A percentile compares a stretch with the other conserved stretches of the same genome.
These are phyloP conservation scores for Spheniscus humboldti DNA, from an alignment of 2,797 vertebrate genomes.

Conservation along the genomic window DNA sequence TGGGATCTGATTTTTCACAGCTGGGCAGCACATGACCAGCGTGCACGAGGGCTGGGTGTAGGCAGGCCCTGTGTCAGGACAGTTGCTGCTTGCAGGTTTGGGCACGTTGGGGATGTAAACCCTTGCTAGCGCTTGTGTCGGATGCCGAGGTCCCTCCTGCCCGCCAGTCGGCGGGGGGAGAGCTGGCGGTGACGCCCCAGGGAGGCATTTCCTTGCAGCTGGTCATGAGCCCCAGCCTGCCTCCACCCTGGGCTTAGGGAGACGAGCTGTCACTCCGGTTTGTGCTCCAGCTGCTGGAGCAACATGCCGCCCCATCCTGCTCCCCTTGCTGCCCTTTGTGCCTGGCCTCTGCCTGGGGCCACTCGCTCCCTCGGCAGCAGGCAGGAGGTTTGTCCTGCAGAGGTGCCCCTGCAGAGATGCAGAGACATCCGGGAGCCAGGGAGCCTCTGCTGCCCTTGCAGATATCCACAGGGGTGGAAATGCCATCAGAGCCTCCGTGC, in stretches of 20 bases:
- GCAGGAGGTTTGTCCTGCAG: not conserved
- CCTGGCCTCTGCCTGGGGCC: not conserved
- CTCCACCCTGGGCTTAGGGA: not conserved
- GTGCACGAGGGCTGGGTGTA: fast-evolving
- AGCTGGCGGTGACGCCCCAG: not conserved
- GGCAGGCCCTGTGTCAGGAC: not conserved
- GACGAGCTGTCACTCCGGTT: not conserved
- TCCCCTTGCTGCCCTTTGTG: not conserved
- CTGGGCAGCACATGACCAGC: not conserved
- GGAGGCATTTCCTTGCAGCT: not conserved
- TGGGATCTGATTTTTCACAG: not conserved
- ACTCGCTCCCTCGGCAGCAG: fast-evolving
- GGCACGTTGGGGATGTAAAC: not conserved
- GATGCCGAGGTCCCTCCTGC: not conserved
- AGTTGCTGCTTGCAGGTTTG: not conserved
- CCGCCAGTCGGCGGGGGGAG: fast-evolving
- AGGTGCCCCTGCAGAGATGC: not conserved
- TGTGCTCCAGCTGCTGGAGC: fast-evolving
- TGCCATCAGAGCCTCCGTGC: fast-evolving
- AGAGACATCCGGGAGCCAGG: fast-evolving
- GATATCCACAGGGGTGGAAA: not conserved
- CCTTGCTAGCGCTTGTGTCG: fast-evolving
- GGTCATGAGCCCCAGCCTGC: not conserved
- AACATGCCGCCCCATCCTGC: fast-evolving
- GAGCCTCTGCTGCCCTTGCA: not conserved